Conservation (phyloP, 1,140 invertebrate species). For the Venturia canescens region DNA sequence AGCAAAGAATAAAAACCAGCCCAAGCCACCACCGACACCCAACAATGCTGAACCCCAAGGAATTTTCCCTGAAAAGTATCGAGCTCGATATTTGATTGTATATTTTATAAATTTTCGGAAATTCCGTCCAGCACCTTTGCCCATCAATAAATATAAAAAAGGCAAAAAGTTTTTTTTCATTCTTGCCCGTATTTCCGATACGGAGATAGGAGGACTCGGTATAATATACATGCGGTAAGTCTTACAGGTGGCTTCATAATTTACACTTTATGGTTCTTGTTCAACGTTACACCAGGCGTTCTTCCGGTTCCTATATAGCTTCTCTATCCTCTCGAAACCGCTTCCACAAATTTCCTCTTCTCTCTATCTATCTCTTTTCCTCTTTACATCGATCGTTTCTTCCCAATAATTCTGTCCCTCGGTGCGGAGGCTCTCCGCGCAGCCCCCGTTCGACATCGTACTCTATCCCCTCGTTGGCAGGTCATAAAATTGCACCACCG, state of each 20-base stretch:
- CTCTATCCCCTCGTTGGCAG: constrained; percentile 38
- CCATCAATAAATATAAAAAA: not conserved
- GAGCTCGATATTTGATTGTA: not conserved
- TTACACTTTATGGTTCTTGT: constrained; percentile 57
- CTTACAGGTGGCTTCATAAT: constrained; percentile 60
- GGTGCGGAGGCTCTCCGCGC: not conserved
- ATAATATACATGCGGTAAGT: constrained; percentile 25
- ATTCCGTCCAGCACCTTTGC: not conserved
- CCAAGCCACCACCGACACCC: no score
- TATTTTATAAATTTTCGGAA: not conserved
- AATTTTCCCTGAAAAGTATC: no score
- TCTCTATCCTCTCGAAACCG: constrained; percentile 19
- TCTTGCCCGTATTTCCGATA: constrained; percentile 30
- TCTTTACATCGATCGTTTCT: constrained; percentile 1
- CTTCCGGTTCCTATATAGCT: constrained; percentile 27
- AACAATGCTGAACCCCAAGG: no score
- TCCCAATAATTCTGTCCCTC: constrained; percentile 6
- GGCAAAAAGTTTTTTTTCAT: not conserved
- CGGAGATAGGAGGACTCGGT: constrained; percentile 1
- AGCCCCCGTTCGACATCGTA: constrained; percentile 10
- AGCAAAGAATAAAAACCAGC: no score
- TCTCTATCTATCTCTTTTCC: not conserved
- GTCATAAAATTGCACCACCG: constrained; percentile 60
- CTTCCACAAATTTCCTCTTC: constrained; percentile 31
- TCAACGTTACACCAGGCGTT: constrained; percentile 47